These are phyloP conservation scores for Apis mellifera DNA, from an alignment of 1,140 invertebrate species.

Conservation along the genomic window DNA sequence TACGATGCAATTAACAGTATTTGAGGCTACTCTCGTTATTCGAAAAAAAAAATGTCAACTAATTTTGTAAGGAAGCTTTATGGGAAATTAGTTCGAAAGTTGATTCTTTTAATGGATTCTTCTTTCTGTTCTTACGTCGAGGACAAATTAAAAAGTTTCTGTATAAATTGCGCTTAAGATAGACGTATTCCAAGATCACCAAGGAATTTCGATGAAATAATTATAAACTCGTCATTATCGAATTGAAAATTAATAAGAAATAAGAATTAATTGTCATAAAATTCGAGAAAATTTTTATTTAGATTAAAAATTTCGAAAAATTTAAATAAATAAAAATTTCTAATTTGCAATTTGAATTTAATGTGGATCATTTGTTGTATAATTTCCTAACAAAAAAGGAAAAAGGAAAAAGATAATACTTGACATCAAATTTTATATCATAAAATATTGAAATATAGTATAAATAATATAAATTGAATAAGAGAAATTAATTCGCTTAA, in stretches of 20 bases:
- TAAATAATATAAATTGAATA: too few relatives aligned
- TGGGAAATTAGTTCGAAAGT: constrained; percentile 15
- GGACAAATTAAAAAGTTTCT: background rate
- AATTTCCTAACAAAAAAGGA: too few relatives aligned
- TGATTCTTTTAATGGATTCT: background rate
- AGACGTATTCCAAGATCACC: background rate
- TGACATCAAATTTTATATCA: too few relatives aligned
- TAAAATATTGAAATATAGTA: too few relatives aligned
- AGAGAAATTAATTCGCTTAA: too few relatives aligned
- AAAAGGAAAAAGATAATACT: too few relatives aligned
- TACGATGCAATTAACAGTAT: background rate
- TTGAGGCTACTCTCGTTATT: background rate
- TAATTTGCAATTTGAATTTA: background rate
- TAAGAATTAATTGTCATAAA: background rate
- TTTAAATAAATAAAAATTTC: too few relatives aligned
- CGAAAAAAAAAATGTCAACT: background rate
- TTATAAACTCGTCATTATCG: background rate
- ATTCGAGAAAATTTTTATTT: background rate
- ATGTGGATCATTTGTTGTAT: too few relatives aligned
- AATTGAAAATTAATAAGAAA: background rate
- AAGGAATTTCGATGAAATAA: background rate
- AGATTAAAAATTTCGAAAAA: background rate
- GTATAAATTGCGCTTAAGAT: background rate
- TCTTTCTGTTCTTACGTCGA: background rate
- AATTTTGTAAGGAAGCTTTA: constrained; percentile 5